Base-by-base conservation (phyloP, 2,888 invertebrate genomes). In the Eupeodes latifasciatus region DNA sequence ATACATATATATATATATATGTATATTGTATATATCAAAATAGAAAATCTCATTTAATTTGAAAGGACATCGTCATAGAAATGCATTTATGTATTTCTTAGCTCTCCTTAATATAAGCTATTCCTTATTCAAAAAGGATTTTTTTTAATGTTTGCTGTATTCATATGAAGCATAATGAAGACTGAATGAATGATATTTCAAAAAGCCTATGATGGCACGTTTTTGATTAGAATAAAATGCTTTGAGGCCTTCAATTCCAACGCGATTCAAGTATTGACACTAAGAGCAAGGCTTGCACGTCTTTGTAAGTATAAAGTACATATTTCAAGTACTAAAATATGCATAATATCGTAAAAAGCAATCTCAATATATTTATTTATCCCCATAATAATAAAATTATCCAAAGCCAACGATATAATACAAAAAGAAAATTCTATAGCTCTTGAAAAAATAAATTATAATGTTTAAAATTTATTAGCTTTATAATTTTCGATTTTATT, bases 141-240 rank as follows among this genome's bases (percentile, higher is more conserved):
- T 36, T 51, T 36, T 36, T 12, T n/a, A 49, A 51, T 67, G 51
- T 51, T 67, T 3, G 5, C 14, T 1, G 3, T 12, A 64, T 64
- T 14, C 47, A 16, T 1, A 57, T 12, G 12, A n/a, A n/a, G n/a
- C n/a, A n/a, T n/a, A n/a, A n/a, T n/a, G n/a, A 27, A 57, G 19
- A 55, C 4, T 57, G 14, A 71, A 57, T 19, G 19, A 19, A 44
- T 40, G 40, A 57, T 57, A 14, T 40, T 14, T 11, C 4, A 3
- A 71, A 49, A 69, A 55, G 14, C 40, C 36, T 51, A 11, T 69
- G 71, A 71, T 71, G 71, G 71, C 71, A 71, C 71, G 71, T 71
- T 55, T 53, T 16, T 19, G 71, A 57, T 72, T 57, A 57, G 71
- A 44, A 72, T 57, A 27, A 72, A 44, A 57, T 57, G 0, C 71